Conservation (phyloP, 2,888 invertebrate genomes). For the Steinernema hermaphroditum region DNA sequence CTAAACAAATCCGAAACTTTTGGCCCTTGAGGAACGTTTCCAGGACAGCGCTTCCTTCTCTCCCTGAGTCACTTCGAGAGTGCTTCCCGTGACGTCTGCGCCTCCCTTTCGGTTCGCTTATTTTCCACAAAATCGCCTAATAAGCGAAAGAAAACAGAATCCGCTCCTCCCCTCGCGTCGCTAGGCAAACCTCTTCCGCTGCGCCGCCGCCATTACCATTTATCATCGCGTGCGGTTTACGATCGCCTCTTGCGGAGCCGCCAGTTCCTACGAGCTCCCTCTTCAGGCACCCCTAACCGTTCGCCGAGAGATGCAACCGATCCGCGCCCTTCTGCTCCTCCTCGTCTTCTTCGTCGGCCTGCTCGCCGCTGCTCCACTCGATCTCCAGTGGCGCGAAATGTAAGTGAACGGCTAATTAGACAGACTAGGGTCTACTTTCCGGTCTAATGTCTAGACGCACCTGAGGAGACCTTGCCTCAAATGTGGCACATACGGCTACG, state of each 20-base stretch:
- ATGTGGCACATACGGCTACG: too few species aligned
- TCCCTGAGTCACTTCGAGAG: too few species aligned
- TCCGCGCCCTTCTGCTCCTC: not conserved
- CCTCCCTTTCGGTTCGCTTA: too few species aligned
- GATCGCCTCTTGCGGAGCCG: not conserved
- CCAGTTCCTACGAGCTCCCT: not conserved
- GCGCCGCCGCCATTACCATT: not conserved
- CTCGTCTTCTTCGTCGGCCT: not conserved
- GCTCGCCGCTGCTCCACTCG: not conserved
- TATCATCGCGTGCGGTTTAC: slow-evolving; percentile 2
- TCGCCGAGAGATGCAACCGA: slow-evolving; percentile 9
- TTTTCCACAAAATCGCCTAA: not conserved
- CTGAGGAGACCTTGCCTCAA: too few species aligned
- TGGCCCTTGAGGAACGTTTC: too few species aligned
- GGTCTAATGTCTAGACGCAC: too few species aligned
- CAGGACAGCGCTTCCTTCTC: too few species aligned
- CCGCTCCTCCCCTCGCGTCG: not conserved
- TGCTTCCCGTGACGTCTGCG: too few species aligned
- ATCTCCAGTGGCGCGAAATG: not conserved
- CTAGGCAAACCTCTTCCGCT: not conserved
- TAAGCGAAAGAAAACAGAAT: not conserved
- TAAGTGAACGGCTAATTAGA: too few species aligned
- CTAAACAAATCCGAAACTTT: too few species aligned
- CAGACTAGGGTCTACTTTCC: too few species aligned
- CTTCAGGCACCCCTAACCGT: not conserved